Conservation (phyloP, 2,888 invertebrate species). For the Temnothorax rugatulus region DNA sequence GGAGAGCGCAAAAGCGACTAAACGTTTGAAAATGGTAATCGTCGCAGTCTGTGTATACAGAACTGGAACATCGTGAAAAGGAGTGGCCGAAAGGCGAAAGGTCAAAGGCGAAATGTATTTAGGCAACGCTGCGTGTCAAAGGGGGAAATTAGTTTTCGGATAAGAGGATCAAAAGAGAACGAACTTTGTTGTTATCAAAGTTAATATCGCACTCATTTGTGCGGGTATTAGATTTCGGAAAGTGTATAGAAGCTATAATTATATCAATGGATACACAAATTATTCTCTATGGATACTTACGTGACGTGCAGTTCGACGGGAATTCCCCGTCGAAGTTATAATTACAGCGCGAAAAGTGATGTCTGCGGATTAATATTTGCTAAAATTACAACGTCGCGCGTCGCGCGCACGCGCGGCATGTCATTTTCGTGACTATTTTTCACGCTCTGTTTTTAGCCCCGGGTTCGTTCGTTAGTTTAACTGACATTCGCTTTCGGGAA, state of each 20-base stretch:
- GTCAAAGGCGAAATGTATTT: slow-evolving; percentile 68
- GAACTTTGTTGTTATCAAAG: slow-evolving; percentile 45
- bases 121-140: slow-evolving; percentile 59
- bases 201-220: slow-evolving; percentile 61
- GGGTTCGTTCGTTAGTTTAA: slow-evolving; percentile 66
- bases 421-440: slow-evolving; percentile 35
- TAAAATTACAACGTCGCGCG: slow-evolving; percentile 27
- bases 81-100: slow-evolving; percentile 43
- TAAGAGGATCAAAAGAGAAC: slow-evolving; percentile 66
- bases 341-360: slow-evolving; percentile 17
- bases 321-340: neutral
- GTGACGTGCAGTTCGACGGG: neutral
- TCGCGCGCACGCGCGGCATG: slow-evolving; percentile 7
- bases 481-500: slow-evolving; percentile 64
- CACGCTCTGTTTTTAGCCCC: slow-evolving; percentile 31
- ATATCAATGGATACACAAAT: neutral
- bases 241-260: slow-evolving; percentile 3
- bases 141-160: slow-evolving; percentile 69
- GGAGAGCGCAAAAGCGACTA: slow-evolving; percentile 41
- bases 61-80: slow-evolving; percentile 43
- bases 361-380: slow-evolving; percentile 46
- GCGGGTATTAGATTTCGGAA: slow-evolving; percentile 44
- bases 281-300: slow-evolving; percentile 22
- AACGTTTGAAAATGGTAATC: slow-evolving; percentile 50
- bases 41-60: slow-evolving; percentile 23